Evolutionary conservation across 2,113 vertebrate species (phyloP).

Genomic region (Heterochromis multidens): DNA sequence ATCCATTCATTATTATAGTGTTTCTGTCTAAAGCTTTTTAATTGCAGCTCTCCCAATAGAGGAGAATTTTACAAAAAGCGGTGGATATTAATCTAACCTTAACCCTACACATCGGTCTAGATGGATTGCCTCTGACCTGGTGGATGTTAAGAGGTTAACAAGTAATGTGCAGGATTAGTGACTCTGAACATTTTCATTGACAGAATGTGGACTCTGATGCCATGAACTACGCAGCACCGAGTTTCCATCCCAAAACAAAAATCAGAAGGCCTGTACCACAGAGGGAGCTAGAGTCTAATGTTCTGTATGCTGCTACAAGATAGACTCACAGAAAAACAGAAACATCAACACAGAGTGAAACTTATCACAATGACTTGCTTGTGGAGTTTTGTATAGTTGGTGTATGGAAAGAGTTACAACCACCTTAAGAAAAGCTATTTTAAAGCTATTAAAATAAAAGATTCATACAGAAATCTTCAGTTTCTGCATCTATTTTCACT

Average conservation of each 20-base stretch:
- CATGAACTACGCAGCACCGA: neutral
- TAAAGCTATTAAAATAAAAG: too few relatives aligned
- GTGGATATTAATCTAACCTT: too few relatives aligned
- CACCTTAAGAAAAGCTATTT: neutral
- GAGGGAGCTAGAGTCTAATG: neutral
- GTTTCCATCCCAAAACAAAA: neutral
- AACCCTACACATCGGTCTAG: fast-evolving
- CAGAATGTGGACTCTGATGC: neutral
- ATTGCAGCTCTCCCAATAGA: too few relatives aligned
- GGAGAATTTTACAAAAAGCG: too few relatives aligned
- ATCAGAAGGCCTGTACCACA: fast-evolving
- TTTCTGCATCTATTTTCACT: too few relatives aligned
- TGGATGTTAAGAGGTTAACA: neutral
- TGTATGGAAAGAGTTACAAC: neutral
- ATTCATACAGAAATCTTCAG: too few relatives aligned
- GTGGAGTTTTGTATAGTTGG: fast-evolving
- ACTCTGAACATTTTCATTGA: neutral
- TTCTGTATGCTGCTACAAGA: neutral
- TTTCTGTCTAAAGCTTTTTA: too few relatives aligned
- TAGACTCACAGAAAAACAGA: fast-evolving
- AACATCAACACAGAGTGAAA: fast-evolving
- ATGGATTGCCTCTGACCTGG: neutral
- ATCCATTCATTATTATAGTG: neutral
- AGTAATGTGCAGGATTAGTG: neutral
- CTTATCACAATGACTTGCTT: neutral